Conservation (phyloP, 2,113 vertebrate species). For the Chlorocebus sabaeus region DNA sequence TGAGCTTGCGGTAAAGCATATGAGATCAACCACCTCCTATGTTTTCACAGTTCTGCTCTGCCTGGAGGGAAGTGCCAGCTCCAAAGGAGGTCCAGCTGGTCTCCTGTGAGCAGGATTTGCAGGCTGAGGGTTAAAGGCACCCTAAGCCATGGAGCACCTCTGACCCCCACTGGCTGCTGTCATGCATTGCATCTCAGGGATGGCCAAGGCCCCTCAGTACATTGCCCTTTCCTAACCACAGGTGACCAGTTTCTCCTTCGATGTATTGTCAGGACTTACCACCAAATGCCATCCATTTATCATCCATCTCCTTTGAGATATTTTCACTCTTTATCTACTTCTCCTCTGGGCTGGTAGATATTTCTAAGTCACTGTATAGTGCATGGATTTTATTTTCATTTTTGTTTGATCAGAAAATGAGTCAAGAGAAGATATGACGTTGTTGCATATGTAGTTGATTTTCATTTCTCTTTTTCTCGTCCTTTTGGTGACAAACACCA, state of each 20-base stretch:
- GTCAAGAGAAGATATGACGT: not conserved
- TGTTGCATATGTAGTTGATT: not conserved
- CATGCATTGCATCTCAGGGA: accelerated
- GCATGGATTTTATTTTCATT: not conserved
- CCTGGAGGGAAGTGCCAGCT: not conserved
- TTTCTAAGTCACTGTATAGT: not conserved
- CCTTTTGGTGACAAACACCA: not conserved
- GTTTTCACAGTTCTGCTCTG: not conserved
- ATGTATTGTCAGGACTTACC: not conserved
- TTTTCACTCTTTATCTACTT: not conserved
- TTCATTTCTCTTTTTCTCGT: not conserved
- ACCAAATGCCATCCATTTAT: not conserved
- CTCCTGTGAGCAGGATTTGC: not conserved
- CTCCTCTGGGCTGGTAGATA: not conserved
- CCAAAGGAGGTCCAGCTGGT: not conserved
- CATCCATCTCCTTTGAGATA: not conserved
- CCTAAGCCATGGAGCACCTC: not conserved
- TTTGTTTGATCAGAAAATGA: constrained; percentile 16
- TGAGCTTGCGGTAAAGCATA: not conserved
- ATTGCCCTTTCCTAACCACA: no score
- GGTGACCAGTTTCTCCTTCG: not conserved
- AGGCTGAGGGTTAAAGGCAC: not conserved
- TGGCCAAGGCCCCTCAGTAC: no score
- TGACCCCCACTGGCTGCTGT: not conserved
- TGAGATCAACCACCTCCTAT: not conserved